Evolutionary conservation across 1,140 invertebrate genomes (phyloP).

Genomic region (Hyposmocoma kahamanoa): DNA sequence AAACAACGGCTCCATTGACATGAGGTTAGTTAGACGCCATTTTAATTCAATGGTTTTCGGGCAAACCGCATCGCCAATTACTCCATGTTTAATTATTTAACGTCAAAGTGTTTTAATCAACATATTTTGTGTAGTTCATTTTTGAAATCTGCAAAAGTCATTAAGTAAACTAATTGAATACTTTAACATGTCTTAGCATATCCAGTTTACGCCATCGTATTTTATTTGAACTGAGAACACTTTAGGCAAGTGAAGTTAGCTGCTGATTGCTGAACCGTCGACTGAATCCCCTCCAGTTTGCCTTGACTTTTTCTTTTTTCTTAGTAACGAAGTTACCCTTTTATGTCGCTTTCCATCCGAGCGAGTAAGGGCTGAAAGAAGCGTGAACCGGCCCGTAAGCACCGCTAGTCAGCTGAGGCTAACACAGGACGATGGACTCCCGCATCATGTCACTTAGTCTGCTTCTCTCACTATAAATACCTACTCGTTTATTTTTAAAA

Average conservation of each 20-base stretch:
- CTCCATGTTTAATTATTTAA: not conserved
- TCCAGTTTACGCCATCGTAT: too few species aligned
- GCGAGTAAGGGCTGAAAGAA: slow-evolving; percentile 59
- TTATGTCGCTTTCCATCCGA: slow-evolving; percentile 66
- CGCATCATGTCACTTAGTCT: slow-evolving; percentile 49
- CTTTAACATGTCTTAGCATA: too few species aligned
- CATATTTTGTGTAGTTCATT: too few species aligned
- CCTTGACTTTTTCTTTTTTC: slow-evolving; percentile 46
- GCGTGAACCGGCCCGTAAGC: slow-evolving; percentile 59
- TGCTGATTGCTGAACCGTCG: not conserved
- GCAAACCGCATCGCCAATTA: slow-evolving; percentile 9
- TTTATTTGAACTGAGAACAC: not conserved
- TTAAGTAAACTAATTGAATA: too few species aligned
- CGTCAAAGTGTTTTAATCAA: not conserved
- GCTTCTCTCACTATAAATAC: slow-evolving; percentile 57
- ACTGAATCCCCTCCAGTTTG: too few species aligned
- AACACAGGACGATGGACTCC: slow-evolving; percentile 44
- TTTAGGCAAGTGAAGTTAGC: not conserved
- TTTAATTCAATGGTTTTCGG: slow-evolving; percentile 43
- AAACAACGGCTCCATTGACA: slow-evolving; percentile 29
- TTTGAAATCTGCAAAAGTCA: too few species aligned
- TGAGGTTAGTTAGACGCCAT: slow-evolving; percentile 38
- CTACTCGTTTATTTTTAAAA: not conserved
- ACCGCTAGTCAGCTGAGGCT: slow-evolving; percentile 56
- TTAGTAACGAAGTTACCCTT: slow-evolving; percentile 61